Conservation (phyloP, 2,888 invertebrate genomes). For the Ectropis crepuscularia region DNA sequence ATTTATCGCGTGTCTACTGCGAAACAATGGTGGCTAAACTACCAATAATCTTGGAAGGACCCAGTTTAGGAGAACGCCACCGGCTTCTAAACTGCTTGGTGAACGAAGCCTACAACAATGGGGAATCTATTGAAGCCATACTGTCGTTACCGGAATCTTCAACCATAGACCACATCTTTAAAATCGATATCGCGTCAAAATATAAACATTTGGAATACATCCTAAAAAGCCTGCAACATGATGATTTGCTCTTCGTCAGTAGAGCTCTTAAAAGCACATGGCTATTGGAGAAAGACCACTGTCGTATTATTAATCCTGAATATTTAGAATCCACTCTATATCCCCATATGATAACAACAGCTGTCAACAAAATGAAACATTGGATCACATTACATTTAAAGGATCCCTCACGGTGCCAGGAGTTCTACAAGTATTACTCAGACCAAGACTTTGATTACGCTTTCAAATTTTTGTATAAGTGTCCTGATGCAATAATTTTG, state of each 20-base stretch:
- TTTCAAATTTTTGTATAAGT: constrained; percentile 57
- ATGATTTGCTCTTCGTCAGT: constrained; percentile 44
- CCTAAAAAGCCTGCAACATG: constrained; percentile 35
- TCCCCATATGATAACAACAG: constrained; percentile 42
- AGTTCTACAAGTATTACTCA: constrained; percentile 62
- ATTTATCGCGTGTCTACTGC: no score
- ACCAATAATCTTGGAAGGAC: constrained; percentile 27
- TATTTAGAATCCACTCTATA: constrained; percentile 39
- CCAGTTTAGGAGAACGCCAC: constrained; percentile 50
- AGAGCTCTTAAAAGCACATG: constrained; percentile 43
- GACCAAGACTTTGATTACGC: constrained; percentile 48
- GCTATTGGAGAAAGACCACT: constrained; percentile 36
- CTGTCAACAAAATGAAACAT: constrained; percentile 43
- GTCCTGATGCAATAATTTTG: constrained; percentile 53
- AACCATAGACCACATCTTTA: constrained; percentile 41
- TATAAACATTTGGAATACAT: constrained; percentile 35
- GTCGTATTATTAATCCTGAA: constrained; percentile 37
- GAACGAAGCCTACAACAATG: constrained; percentile 17
- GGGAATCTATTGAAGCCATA: constrained; percentile 20
- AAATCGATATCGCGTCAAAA: constrained; percentile 42
- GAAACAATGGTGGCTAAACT: constrained; percentile 12
- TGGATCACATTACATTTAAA: constrained; percentile 41
- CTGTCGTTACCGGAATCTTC: constrained; percentile 27
- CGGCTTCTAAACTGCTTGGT: constrained; percentile 40
- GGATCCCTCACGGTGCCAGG: constrained; percentile 51